Base-by-base conservation (phyloP, 2,797 vertebrate species). In the Danio albolineatus region DNA sequence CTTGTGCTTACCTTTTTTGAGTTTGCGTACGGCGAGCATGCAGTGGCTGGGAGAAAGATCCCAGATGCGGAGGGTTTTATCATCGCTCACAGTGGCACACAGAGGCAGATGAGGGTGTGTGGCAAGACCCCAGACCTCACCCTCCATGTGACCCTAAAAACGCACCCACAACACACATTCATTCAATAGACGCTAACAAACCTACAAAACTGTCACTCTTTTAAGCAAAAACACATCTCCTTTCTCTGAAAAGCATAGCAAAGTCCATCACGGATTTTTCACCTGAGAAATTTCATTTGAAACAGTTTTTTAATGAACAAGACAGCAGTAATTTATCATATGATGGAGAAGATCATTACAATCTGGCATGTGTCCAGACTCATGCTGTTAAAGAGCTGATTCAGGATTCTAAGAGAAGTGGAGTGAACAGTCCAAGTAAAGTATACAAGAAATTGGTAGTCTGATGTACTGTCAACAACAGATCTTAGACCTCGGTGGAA, bases 31-130 rank as follows among this genome's bases (percentile, higher is more conserved):
- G 61, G 98, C 98, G 87, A 99, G 90, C 98, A 99, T 99, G 91
- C 98, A 99, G 90, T 99, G 98, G 92, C 97, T 98, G 83, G 97
- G 97, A 67, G 98, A 99, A 66, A 99, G 97, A 92, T 99, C 98
- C 98, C 98, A 99, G 92, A 99, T 99, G 89, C 98, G 95, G 88
- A 99, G 94, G 78, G 98, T 99, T 93, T 95, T 98, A 92, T 99
- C 98, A 90, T 99, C 97, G 82, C 98, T 99, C 88, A 99, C 97
- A 78, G 97, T 98, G 91, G 98, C 98, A 92, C 97, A 99, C 87
- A 99, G 95, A 72, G 98, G 98, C 84, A 99, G 94, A 87, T 99
- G 97, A 82, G 98, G 98, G 87, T 99, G 98, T 86, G 96, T 96
- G 85, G 97, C 96, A 91, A 99, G 91, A 88, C 98, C 98, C 96